Base-by-base conservation (phyloP, 2,113 vertebrate genomes). In the Mobula birostris region DNA sequence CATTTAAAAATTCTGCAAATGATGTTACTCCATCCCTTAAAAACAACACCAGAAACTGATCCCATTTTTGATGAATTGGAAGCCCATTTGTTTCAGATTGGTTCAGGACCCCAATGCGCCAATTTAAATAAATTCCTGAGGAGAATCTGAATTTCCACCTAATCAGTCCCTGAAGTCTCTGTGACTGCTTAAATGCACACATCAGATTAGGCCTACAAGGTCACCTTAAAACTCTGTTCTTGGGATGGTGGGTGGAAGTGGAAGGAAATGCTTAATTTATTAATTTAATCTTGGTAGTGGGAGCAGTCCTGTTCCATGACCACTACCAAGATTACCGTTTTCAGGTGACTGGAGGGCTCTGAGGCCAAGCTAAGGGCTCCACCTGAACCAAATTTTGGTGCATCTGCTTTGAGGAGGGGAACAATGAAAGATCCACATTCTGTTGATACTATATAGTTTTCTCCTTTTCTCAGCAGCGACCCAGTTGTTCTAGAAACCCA, bases 1-100 rank as follows among this genome's bases (percentile, higher is more conserved):
- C 85, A 90, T 68, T 90, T 68, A 32, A 90, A 90, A n/a, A 90
- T 66, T 90, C 85, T 32, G 85, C 85, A 90, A 90, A 90, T 15
- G 66, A n/a, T 79, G 9, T 29, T 32, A 90, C 85, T 85, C 24
- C 61, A 61, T 24, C 21, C 24, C 61, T 1, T n/a, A 8, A 32
- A 61, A 87, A 63, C 66, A 15, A 90, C 61, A 36, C 14, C 61
- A 90, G 63, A 90, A 90, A 68, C 19, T 66, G n/a, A 66, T 68
- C 29, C 24, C 56, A 11, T 66, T 66, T 1, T 7, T 90, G n/a
- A 66, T 32, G 85, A 90, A 68, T n/a, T 66, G 14, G 85, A 90
- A 90, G 56, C 5, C 27, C 85, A 68, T 66, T 11, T 66, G 61
- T 61, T 90, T 66, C 61, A 63, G 29, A 90, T 29, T 15, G 12